Conservation (phyloP, 2,888 invertebrate genomes). For the Ophonus ardosiacus region DNA sequence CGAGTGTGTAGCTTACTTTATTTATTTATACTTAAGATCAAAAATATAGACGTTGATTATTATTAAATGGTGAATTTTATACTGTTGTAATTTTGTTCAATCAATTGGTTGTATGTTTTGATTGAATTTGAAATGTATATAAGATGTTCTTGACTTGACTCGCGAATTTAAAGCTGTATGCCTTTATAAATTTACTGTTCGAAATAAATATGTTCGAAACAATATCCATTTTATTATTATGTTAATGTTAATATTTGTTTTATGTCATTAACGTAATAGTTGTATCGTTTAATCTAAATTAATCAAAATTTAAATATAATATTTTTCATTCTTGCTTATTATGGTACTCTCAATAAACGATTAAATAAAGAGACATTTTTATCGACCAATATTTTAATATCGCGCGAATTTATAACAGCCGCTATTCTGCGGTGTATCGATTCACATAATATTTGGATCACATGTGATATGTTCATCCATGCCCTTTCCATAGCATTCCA, state of each 20-base stretch:
- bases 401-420: too few species aligned
- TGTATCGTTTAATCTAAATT: too few species aligned
- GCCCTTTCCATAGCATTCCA: too few species aligned
- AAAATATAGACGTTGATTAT: slow-evolving; percentile 50
- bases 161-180: slow-evolving; percentile 46
- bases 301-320: too few species aligned
- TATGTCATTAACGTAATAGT: too few species aligned
- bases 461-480: too few species aligned
- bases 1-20: slow-evolving; percentile 53
- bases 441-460: too few species aligned
- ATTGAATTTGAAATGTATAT: slow-evolving; percentile 59
- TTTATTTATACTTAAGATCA: slow-evolving; percentile 41
- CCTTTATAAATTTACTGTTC: slow-evolving; percentile 57
- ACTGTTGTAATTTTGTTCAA: slow-evolving; percentile 53
- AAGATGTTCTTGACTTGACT: slow-evolving; percentile 57
- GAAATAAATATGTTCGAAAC: slow-evolving; percentile 54
- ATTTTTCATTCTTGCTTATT: too few species aligned
- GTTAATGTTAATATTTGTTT: background rate
- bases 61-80: slow-evolving; percentile 54
- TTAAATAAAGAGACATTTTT: too few species aligned
- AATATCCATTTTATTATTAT: slow-evolving; percentile 15
- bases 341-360: too few species aligned
- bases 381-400: too few species aligned
- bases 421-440: too few species aligned
- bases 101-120: slow-evolving; percentile 32